Evolutionary conservation across 1,140 invertebrate species (phyloP).

Genomic region (Bursaphelenchus mucronatus): DNA sequence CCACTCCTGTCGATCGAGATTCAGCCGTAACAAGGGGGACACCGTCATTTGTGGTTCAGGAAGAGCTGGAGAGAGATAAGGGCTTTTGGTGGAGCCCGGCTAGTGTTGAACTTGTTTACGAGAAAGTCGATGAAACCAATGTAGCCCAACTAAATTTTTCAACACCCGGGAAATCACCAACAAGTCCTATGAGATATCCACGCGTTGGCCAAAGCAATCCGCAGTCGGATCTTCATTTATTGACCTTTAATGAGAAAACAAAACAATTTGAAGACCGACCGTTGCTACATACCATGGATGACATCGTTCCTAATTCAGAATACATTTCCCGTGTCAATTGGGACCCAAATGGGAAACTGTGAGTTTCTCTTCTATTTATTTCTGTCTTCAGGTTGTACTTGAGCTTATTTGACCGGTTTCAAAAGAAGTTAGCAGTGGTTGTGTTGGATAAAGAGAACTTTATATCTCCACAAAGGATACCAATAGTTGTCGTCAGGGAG

Average conservation of each 20-base stretch:
- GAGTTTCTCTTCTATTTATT: conserved; percentile 3
- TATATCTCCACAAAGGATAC: conserved; percentile 12
- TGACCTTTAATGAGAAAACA: conserved; percentile 28
- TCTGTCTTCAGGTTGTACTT: conserved; percentile 28
- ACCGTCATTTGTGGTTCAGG: conserved; percentile 41
- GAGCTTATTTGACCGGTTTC: conserved; percentile 34
- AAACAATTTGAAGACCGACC: conserved; percentile 23
- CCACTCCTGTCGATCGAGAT: conserved; percentile 10
- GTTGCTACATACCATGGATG: conserved; percentile 20
- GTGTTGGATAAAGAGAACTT: conserved; percentile 18
- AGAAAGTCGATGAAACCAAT: conserved; percentile 40
- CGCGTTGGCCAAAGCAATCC: conserved; percentile 26
- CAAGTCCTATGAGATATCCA: conserved; percentile 33
- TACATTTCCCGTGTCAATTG: conserved; percentile 37
- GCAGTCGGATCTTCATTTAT: conserved; percentile 22
- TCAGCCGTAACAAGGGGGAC: conserved; percentile 38
- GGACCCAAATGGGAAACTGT: conserved; percentile 39
- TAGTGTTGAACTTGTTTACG: conserved; percentile 36
- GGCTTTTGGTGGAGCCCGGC: conserved; percentile 49
- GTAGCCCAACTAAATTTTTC: conserved; percentile 31
- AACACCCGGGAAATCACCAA: conserved; percentile 25
- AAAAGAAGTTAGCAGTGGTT: conserved; percentile 31
- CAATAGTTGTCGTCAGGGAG: conserved; percentile 34
- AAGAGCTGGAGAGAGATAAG: conserved; percentile 47
- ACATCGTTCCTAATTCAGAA: conserved; percentile 34